Percentiles rank a stretch among this genome's conserved stretches.
phyloP scores from a whole-genome alignment of 1,140 invertebrate species.

The Drosophila kohkoa region DNA sequence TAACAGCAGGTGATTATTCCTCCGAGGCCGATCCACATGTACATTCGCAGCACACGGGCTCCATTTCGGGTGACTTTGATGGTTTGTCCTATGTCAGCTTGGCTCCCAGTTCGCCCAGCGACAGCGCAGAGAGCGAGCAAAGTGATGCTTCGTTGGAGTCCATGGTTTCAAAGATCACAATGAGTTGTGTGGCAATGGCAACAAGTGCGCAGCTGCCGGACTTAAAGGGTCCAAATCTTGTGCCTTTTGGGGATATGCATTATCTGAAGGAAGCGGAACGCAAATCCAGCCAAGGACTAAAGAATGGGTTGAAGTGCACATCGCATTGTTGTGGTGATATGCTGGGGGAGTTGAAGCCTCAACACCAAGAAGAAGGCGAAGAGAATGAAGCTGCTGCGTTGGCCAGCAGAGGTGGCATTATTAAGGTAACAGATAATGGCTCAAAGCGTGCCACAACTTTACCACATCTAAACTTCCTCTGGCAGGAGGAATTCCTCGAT shows the following conservation, averaged over 20 bases:
- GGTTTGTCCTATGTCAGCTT: conserved; percentile 47
- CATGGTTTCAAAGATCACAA: conserved; percentile 60
- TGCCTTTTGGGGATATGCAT: conserved; percentile 74
- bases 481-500: conserved; percentile 26
- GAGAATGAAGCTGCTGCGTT: not conserved
- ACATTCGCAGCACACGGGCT: conserved; percentile 16
- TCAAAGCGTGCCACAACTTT: too few relatives aligned
- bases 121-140: conserved; percentile 48
- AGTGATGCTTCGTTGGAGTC: conserved; percentile 67
- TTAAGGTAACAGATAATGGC: conserved; percentile 27
- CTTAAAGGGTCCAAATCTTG: conserved; percentile 60
- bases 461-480: not conserved
- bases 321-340: conserved; percentile 64
- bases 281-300: conserved; percentile 11
- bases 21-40: conserved; percentile 51
- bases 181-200: conserved; percentile 59
- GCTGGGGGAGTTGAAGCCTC: conserved; percentile 23
- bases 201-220: conserved; percentile 58
- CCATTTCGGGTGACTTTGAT: conserved; percentile 38
- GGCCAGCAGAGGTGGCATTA: not conserved
- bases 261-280: conserved; percentile 55
- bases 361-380: conserved; percentile 20
- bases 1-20: conserved; percentile 41
- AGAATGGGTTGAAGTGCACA: conserved; percentile 51
- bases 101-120: conserved; percentile 42